phyloP scores from a whole-genome alignment of 1,140 invertebrate species.

The Triops longicaudatus region DNA sequence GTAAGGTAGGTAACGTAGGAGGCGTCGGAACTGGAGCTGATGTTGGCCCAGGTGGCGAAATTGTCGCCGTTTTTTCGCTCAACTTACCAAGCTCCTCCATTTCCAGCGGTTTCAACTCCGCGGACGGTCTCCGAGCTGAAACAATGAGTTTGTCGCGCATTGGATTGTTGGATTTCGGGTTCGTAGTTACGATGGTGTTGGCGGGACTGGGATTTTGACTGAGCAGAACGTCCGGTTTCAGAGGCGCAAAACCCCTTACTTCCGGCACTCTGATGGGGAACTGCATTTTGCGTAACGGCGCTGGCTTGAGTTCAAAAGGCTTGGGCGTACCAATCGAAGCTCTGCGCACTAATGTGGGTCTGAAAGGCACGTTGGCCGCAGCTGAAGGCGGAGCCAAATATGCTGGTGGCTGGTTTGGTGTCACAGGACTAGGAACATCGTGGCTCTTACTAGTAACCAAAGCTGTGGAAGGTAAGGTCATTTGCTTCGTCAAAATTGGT shows the following conservation, averaged over 20 bases:
- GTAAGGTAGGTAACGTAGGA: neutral
- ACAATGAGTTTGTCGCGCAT: constrained; percentile 27
- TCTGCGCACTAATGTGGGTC: constrained; percentile 19
- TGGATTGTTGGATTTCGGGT: neutral
- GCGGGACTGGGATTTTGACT: neutral
- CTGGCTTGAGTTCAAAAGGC: constrained; percentile 21
- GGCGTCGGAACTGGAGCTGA: neutral
- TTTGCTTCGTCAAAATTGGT: neutral
- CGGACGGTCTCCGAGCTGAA: constrained; percentile 24
- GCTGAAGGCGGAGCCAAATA: neutral
- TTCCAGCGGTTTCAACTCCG: constrained; percentile 18
- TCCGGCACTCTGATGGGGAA: constrained; percentile 26
- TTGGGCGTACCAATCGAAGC: constrained; percentile 19
- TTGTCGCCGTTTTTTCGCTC: neutral
- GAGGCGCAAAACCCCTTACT: constrained; percentile 27
- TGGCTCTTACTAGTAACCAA: neutral
- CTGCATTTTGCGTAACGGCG: constrained; percentile 13
- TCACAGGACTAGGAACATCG: neutral
- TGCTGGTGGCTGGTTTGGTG: constrained; percentile 7
- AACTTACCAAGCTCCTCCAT: constrained; percentile 17
- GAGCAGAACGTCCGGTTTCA: neutral
- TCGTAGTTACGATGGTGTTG: neutral
- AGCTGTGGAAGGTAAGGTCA: neutral
- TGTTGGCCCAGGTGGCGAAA: neutral
- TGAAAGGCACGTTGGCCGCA: neutral